These are phyloP conservation scores for Dunckerocampus dactyliophorus DNA, from an alignment of 2,113 vertebrate species.

Conservation along the genomic window DNA sequence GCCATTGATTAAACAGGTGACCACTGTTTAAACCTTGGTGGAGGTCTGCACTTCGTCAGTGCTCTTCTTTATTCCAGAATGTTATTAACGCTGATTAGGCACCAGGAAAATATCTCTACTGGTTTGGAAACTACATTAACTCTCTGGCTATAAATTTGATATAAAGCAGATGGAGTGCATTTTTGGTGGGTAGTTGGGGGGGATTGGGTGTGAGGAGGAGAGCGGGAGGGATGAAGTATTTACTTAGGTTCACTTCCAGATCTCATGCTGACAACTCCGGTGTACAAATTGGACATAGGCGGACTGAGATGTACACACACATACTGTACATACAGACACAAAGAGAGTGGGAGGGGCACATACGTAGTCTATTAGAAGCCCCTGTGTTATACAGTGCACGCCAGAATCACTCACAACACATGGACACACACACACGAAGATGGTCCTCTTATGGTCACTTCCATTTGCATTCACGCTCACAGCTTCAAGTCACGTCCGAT, in stretches of 20 bases:
- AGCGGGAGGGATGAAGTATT: neutral
- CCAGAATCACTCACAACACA: conserved; percentile 21
- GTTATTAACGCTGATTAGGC: conserved; percentile 6
- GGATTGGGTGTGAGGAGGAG: neutral
- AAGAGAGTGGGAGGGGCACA: conserved; percentile 43
- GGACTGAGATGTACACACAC: neutral
- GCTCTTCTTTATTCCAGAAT: neutral
- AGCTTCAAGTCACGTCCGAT: conserved; percentile 22
- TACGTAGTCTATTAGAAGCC: conserved; percentile 61
- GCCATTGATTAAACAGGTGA: too few species aligned
- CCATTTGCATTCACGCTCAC: conserved; percentile 9
- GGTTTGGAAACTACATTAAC: conserved; percentile 3
- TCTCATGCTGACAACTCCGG: conserved; percentile 32
- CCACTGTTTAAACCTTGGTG: neutral
- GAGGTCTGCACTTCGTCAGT: neutral
- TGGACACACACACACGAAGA: neutral
- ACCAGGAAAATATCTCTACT: conserved; percentile 6
- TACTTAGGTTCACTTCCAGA: conserved; percentile 9
- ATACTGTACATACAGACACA: conserved; percentile 9
- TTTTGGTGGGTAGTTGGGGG: neutral
- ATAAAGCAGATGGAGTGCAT: neutral
- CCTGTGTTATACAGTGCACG: conserved; percentile 26
- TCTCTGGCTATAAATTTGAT: neutral
- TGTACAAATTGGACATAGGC: conserved; percentile 52
- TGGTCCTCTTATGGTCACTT: conserved; percentile 16